phyloP scores from a whole-genome alignment of 2,113 vertebrate species.

The Lampris incognitus region DNA sequence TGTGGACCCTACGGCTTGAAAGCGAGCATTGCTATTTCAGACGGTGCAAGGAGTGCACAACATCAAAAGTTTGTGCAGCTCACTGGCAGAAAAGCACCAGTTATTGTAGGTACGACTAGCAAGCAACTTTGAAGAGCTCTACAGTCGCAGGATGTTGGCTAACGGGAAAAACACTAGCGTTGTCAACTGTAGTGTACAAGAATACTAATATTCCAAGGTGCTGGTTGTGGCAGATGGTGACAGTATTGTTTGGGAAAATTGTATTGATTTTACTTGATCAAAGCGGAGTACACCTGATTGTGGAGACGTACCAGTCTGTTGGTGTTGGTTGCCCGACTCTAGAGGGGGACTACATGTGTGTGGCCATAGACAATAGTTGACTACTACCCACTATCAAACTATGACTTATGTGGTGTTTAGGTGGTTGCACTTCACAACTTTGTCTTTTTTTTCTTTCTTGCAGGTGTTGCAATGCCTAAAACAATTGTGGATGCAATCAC shows the following conservation, averaged over 20 bases:
- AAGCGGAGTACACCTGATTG: no score
- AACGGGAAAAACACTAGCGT: background rate
- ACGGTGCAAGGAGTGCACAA: conserved; percentile 30
- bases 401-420: background rate
- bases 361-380: background rate
- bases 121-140: background rate
- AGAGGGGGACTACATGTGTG: background rate
- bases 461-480: background rate
- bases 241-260: no score
- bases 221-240: no score
- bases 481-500: background rate
- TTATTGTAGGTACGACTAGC: conserved; percentile 22
- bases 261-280: no score
- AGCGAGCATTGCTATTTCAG: conserved; percentile 45
- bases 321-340: background rate
- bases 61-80: conserved; percentile 24
- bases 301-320: background rate
- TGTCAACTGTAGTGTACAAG: no score
- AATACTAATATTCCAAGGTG: no score
- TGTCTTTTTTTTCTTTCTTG: background rate
- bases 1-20: conserved; percentile 44
- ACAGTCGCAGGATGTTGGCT: background rate
- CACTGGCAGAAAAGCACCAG: conserved; percentile 34
- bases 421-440: background rate
- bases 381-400: background rate